Evolutionary conservation across 2,113 vertebrate genomes (phyloP).

Genomic region (Origma solitaria): DNA sequence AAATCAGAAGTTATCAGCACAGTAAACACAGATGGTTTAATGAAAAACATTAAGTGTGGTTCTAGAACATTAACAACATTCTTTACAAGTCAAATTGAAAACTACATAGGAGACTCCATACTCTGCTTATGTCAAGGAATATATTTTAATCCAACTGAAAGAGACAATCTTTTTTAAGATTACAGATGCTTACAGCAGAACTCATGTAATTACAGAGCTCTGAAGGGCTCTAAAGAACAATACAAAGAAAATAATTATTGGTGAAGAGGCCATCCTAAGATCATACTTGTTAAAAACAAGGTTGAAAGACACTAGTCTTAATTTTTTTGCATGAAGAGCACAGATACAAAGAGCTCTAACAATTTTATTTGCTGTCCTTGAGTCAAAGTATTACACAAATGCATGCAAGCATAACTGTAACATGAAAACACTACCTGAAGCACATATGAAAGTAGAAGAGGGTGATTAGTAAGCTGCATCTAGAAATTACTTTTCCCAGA

Average conservation of each 20-base stretch:
- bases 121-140: neutral
- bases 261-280: neutral
- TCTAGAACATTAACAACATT: neutral
- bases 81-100: neutral
- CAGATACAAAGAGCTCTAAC: neutral
- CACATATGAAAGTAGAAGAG: neutral
- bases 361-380: neutral
- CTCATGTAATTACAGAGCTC: neutral
- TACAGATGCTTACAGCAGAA: neutral
- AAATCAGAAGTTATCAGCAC: neutral
- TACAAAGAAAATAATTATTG: neutral
- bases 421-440: neutral
- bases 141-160: neutral
- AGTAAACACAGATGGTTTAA: neutral
- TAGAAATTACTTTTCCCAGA: too few species aligned
- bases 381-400: neutral
- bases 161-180: neutral
- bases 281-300: neutral
- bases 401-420: neutral
- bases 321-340: neutral
- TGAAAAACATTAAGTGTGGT: neutral
- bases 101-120: neutral
- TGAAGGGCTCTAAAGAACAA: neutral
- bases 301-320: neutral
- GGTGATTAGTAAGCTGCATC: neutral